These are phyloP conservation scores for Chunga burmeisteri DNA, from an alignment of 2,113 vertebrate species.

Conservation along the genomic window DNA sequence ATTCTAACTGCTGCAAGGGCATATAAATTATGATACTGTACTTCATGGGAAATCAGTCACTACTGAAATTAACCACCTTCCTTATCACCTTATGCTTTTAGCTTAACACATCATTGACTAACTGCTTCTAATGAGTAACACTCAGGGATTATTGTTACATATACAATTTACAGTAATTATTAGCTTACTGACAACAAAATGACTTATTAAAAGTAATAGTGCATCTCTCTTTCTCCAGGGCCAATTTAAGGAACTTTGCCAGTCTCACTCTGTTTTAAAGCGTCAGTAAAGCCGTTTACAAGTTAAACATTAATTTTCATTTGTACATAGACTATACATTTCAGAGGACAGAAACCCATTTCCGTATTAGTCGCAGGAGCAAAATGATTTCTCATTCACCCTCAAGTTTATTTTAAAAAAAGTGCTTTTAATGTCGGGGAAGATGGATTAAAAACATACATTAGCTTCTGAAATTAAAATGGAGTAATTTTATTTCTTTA, in stretches of 20 bases:
- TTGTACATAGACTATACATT: not conserved
- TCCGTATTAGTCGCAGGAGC: not conserved
- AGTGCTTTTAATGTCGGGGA: not conserved
- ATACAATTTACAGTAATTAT: conserved; percentile 5
- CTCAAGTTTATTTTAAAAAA: conserved; percentile 40
- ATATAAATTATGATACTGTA: not conserved
- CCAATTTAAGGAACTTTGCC: conserved; percentile 15
- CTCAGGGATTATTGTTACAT: not conserved
- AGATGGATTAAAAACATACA: conserved; percentile 1
- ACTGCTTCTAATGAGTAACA: conserved; percentile 18
- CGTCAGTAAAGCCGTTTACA: conserved; percentile 6
- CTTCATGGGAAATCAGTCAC: not conserved
- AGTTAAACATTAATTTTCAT: not conserved
- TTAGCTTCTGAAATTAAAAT: conserved; percentile 9
- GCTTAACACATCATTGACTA: conserved; percentile 26
- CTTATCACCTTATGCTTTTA: not conserved
- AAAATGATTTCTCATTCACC: not conserved
- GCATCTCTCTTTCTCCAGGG: not conserved
- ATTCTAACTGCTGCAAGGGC: not conserved
- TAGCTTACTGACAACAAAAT: not conserved
- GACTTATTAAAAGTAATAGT: conserved; percentile 1
- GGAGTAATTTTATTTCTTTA: not conserved
- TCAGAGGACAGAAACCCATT: not conserved
- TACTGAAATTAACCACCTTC: not conserved
- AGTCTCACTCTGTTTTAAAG: conserved; percentile 7